phyloP scores from a whole-genome alignment of 1,140 invertebrate genomes.

The Brachionus asplanchnoidis region DNA sequence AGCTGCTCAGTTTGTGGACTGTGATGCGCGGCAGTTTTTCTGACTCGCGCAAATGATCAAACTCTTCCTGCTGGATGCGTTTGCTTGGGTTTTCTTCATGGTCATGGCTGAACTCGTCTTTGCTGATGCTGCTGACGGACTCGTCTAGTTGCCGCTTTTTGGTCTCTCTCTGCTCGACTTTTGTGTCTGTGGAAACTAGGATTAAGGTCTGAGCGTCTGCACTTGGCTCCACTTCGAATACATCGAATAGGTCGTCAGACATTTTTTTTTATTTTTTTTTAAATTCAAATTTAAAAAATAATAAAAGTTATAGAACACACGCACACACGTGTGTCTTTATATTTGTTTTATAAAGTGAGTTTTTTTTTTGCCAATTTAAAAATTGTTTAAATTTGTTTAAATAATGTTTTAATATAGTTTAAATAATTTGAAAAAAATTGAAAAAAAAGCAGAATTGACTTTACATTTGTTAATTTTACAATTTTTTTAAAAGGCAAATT shows the following conservation, averaged over 20 bases:
- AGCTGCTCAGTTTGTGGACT: constrained; percentile 21
- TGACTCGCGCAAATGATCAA: constrained; percentile 28
- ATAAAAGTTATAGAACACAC: too few species aligned
- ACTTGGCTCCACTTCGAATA: constrained; percentile 26
- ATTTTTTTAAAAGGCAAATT: too few species aligned
- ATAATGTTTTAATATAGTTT: too few species aligned
- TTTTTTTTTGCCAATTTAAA: too few species aligned
- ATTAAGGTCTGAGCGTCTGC: neutral
- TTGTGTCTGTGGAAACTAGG: neutral
- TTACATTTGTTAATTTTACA: too few species aligned
- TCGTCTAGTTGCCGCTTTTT: neutral
- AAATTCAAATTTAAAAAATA: neutral
- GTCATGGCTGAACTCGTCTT: neutral
- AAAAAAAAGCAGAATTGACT: too few species aligned
- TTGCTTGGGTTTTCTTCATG: constrained; percentile 11
- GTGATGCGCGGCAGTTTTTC: constrained; percentile 38
- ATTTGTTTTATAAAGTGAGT: neutral
- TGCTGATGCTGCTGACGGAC: neutral
- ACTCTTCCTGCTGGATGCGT: constrained; percentile 6
- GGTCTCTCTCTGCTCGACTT: neutral
- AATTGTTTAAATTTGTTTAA: too few species aligned
- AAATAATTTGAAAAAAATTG: too few species aligned
- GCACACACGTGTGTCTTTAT: constrained; percentile 16
- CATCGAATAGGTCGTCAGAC: constrained; percentile 40
- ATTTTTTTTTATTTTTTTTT: neutral